Evolutionary conservation across 2,797 vertebrate species (phyloP).

Genomic region (Macropus fuliginosus): DNA sequence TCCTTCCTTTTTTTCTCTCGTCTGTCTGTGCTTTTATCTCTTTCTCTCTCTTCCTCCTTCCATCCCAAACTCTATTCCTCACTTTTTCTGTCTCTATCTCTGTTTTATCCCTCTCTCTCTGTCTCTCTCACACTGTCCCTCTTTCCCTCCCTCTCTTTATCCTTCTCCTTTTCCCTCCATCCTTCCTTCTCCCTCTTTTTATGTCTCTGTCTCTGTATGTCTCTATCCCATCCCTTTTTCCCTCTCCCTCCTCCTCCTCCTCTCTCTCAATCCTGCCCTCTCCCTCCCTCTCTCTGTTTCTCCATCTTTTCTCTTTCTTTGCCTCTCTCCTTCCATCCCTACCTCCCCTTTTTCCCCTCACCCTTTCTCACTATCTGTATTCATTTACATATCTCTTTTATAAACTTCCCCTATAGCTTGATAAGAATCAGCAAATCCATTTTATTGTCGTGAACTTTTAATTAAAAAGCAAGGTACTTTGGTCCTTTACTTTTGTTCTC

Average conservation of each 20-base stretch:
- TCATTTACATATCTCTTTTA: slow-evolving; percentile 34
- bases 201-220: neutral
- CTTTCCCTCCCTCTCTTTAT: no score
- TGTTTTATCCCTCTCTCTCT: neutral
- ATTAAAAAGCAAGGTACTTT: slow-evolving; percentile 45
- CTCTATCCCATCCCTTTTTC: neutral
- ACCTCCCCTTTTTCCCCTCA: neutral
- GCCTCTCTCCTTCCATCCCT: neutral
- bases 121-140: neutral
- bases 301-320: no score
- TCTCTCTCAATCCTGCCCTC: no score
- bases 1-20: neutral
- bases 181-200: neutral
- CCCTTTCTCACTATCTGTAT: neutral
- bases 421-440: slow-evolving; percentile 35
- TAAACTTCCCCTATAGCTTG: slow-evolving; percentile 23
- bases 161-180: neutral
- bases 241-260: neutral
- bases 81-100: neutral
- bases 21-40: neutral
- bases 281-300: neutral
- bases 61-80: neutral
- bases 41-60: neutral
- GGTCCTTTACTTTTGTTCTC: slow-evolving; percentile 54
- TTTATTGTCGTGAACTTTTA: slow-evolving; percentile 59